Evolutionary conservation across 2,113 vertebrate genomes (phyloP), one percentile per base, ranked within the genome.

Genomic region (Pholis gunnellus): DNA sequence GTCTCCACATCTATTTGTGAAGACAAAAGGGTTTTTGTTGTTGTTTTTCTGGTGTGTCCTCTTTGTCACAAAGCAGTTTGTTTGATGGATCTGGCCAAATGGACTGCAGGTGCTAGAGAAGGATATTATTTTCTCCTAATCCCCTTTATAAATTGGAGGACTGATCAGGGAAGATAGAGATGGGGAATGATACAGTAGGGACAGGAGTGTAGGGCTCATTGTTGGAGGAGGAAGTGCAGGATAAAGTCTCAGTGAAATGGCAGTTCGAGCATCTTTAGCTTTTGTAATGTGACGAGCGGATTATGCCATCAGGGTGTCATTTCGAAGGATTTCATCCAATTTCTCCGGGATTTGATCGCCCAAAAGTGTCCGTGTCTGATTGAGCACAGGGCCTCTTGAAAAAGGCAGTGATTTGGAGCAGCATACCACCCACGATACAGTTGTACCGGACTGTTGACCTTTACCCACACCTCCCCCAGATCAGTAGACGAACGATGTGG

Each of bases 21-120:
- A 76, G 71, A 89, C 82, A 89, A 91, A 85, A 61, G 29, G 72
- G 72, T 74, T 75, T 75, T 75, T 85, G 61, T 83, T 85, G 40
- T 54, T 25, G 5, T 78, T 86, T 20, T 29, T 59, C 7, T 1
- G 15, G 1, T 76, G 75, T 76, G 54, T 18, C n/a, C 31, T 76
- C 27, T 77, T 44, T 9, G 9, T 63, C 68, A 50, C 29, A 67
- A 57, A 27, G 38, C 34, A 77, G 56, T 78, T 25, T 83, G 34
- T 67, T 56, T 52, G 29, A 67, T 50, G 6, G n/a, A 46, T 78
- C n/a, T 75, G 59, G 48, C 15, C 54, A 81, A 64, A 76, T 65
- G n/a, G 46, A 65, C 48, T 72, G 61, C 70, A 82, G 61, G 59
- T 86, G 83, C 38, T 20, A 11, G 63, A 80, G 38, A 29, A 42